Conservation (phyloP, 37 sponge, comb jelly and placozoan genomes). For the Petrosia ficiformis region DNA sequence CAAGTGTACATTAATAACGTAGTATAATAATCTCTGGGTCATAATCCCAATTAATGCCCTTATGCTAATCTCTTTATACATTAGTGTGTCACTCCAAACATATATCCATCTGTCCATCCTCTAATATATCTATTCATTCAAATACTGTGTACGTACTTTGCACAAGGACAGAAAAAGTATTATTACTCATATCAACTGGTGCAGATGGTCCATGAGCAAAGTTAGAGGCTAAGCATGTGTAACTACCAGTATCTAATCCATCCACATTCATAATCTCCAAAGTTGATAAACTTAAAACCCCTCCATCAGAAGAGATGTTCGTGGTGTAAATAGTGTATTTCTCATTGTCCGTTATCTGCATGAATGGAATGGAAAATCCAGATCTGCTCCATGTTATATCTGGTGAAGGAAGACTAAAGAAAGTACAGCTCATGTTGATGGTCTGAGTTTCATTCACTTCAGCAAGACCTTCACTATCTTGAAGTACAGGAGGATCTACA, state of each 20-base stretch:
- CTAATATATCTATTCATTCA: neutral
- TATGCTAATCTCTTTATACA: too few relatives aligned
- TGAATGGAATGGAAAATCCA: neutral
- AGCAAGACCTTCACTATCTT: neutral
- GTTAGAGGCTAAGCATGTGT: neutral
- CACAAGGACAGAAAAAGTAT: neutral
- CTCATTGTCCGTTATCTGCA: neutral
- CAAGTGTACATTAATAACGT: too few relatives aligned
- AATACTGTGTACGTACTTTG: neutral
- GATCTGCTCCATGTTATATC: neutral
- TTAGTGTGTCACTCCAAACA: neutral
- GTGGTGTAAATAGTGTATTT: constrained; percentile 2
- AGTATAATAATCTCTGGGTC: too few relatives aligned
- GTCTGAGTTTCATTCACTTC: neutral
- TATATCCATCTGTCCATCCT: neutral
- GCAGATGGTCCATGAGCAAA: neutral
- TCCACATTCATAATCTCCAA: neutral
- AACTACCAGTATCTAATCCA: neutral
- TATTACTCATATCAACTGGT: neutral
- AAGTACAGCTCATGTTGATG: neutral
- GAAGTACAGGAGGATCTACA: neutral
- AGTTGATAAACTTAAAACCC: neutral
- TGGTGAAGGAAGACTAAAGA: neutral
- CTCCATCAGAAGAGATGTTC: neutral
- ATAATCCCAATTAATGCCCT: too few relatives aligned